Base-by-base conservation (phyloP, 2,797 vertebrate species). In the Acestrorhynchus altus region DNA sequence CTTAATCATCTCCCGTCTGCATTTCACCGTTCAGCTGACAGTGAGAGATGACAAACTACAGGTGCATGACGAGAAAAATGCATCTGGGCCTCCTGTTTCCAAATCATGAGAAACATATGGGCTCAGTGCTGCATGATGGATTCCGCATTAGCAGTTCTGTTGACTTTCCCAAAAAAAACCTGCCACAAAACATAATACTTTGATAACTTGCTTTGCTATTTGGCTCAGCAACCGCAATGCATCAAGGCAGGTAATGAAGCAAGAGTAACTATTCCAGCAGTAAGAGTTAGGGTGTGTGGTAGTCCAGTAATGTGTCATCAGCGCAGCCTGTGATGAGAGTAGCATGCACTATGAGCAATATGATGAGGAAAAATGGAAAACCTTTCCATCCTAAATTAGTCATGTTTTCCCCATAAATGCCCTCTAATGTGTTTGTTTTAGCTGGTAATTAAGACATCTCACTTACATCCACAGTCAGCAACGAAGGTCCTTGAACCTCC, bases 391-490 rank as follows among this genome's bases (percentile, higher is more conserved):
- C 10, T 5, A 47, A 22, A 63, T 71, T 1, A 46, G 61, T 81
- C 46, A 64, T 67, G 54, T 70, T 73, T 79, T 54, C 42, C 71
- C 24, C 51, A 39, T 60, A 28, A 76, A 76, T 64, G 10, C 24
- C 26, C 40, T 67, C 28, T 64, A 57, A 64, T 52, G 20, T 65
- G 75, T 88, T 88, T 91, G 89, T 90, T 92, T 92, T 87, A 63
- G 72, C 85, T 86, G 52, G 72, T 85, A 90, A 92, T 92, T 89
- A 91, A 89, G 88, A 88, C 72, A 85, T 51, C 80, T 91, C 85
- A 87, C 81, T 89, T 86, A 86, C 81, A 85, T 73, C 85, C 71
- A 74, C 84, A 57, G 81, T 83, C 83, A 83, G 81, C 72, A 61
- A 67, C 74, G 86, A 39, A 70, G n/a, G 18, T 69, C 72, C 52